Conservation (phyloP, 2,888 invertebrate species). For the Archips crataeganus region DNA sequence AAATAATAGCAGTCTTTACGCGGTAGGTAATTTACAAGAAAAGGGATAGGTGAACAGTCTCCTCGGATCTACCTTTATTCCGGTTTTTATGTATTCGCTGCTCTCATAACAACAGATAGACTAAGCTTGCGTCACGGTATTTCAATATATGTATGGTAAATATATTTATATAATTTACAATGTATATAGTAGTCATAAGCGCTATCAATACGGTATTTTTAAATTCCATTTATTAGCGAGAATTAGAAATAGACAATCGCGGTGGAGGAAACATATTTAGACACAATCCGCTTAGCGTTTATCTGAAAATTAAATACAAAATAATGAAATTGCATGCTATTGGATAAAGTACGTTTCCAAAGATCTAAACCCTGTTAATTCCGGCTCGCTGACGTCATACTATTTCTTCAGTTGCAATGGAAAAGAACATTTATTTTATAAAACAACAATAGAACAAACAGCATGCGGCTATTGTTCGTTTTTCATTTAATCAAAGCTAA, state of each 20-base stretch:
- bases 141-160: background rate
- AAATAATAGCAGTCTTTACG: conserved; percentile 27
- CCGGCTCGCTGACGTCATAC: background rate
- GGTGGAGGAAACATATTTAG: too few species aligned
- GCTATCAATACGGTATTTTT: background rate
- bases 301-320: background rate
- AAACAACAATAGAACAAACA: conserved; percentile 15
- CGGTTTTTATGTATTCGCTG: background rate
- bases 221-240: background rate
- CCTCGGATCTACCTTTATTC: conserved; percentile 8
- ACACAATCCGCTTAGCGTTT: background rate
- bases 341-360: conserved; percentile 9
- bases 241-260: background rate
- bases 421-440: background rate
- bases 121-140: too few species aligned
- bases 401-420: background rate
- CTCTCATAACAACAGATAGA: background rate
- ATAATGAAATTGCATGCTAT: background rate
- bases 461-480: conserved; percentile 2
- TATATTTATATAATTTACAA: background rate
- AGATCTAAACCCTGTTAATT: conserved; percentile 7
- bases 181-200: background rate
- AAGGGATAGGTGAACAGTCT: conserved; percentile 23
- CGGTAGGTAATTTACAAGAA: conserved; percentile 30
- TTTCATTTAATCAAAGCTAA: conserved; percentile 1